These are phyloP conservation scores for Tethya wilhelma DNA, from an alignment of 37 sponge, comb jelly and placozoan species.

Conservation along the genomic window DNA sequence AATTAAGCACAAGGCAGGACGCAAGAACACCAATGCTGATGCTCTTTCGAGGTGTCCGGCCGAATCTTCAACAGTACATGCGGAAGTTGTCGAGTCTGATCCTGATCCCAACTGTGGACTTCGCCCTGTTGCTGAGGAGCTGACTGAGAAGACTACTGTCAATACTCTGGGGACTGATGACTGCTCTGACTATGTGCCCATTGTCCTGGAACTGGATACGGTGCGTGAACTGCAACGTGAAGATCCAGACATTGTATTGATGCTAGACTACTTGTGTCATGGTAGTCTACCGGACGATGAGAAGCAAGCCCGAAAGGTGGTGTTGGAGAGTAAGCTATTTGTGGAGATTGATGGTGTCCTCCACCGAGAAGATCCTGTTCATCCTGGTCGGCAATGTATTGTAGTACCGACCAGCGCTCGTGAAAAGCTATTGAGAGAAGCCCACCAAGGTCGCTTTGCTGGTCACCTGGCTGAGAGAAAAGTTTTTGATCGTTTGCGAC, in stretches of 20 bases:
- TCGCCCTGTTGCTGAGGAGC: too few species aligned
- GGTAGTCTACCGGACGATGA: slow-evolving; percentile 5
- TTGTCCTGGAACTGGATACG: background rate
- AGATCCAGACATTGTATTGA: background rate
- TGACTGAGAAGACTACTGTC: too few species aligned
- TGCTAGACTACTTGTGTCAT: slow-evolving; percentile 4
- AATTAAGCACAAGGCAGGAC: slow-evolving; percentile 32
- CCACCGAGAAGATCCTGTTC: background rate
- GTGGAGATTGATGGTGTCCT: background rate
- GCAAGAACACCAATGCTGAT: slow-evolving; percentile 43
- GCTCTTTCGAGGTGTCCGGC: slow-evolving; percentile 31
- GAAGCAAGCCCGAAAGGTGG: background rate
- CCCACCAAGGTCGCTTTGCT: slow-evolving; percentile 40
- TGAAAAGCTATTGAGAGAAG: background rate
- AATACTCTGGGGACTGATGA: too few species aligned
- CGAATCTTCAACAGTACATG: too few species aligned
- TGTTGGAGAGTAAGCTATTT: slow-evolving; percentile 20
- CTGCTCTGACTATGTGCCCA: background rate
- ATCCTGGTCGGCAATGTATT: slow-evolving; percentile 13
- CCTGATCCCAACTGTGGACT: too few species aligned
- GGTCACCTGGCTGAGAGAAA: slow-evolving; percentile 45
- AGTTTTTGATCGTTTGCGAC: slow-evolving; percentile 28
- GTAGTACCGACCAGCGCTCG: background rate
- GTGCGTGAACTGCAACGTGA: background rate
- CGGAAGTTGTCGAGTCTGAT: too few species aligned